Percentiles rank a stretch among this genome's conserved stretches.
phyloP scores from a whole-genome alignment of 2,113 vertebrate genomes.

The Sardina pilchardus region DNA sequence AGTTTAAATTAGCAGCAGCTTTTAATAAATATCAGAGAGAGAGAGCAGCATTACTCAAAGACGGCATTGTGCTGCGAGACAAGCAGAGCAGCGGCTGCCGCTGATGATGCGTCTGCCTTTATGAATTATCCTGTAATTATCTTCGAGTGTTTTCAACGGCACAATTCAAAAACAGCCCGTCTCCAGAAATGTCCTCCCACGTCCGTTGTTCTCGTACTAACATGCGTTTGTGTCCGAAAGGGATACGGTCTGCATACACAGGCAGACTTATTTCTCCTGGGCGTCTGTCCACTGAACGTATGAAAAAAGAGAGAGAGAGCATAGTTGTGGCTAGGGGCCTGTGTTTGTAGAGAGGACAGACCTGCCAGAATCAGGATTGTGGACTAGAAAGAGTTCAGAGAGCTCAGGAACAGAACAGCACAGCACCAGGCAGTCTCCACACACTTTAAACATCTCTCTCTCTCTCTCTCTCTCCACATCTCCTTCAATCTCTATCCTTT shows the following conservation, averaged over 20 bases:
- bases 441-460: not conserved
- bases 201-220: not conserved
- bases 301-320: not conserved
- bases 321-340: not conserved
- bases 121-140: not conserved
- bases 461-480: not conserved
- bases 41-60: not conserved
- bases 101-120: not conserved
- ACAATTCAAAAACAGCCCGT: not conserved
- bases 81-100: not conserved
- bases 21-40: not conserved
- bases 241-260: not conserved
- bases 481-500: not conserved
- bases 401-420: not conserved
- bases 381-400: not conserved
- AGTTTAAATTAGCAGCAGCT: slow-evolving; percentile 10
- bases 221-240: not conserved
- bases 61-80: not conserved
- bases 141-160: not conserved
- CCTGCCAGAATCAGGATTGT: not conserved
- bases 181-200: slow-evolving; percentile 4
- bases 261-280: not conserved
- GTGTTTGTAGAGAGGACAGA: not conserved
- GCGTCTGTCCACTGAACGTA: not conserved
- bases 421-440: not conserved